A percentile compares a stretch with the other conserved stretches of the same genome.
These are phyloP conservation scores for Drosophila bunnanda DNA, from an alignment of 2,888 invertebrate species.

Conservation along the genomic window DNA sequence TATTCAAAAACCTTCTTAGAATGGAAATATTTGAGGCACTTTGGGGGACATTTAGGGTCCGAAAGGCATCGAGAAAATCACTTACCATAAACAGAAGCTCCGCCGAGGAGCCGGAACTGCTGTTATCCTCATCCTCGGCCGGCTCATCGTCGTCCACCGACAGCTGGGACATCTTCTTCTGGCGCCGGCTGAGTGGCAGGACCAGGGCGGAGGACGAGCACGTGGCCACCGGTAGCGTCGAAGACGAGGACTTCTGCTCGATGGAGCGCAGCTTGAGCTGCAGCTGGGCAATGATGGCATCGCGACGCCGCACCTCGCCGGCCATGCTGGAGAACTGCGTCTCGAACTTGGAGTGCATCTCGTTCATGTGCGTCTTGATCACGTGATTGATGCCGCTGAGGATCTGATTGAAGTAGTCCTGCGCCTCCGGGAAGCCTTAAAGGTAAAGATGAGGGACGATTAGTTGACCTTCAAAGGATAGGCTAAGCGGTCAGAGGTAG, in stretches of 20 bases:
- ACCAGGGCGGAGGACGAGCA: conserved; percentile 27
- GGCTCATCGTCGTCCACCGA: conserved; percentile 67
- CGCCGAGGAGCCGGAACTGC: conserved; percentile 83
- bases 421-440: conserved; percentile 89
- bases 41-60: too few species aligned
- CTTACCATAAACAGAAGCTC: conserved; percentile 85
- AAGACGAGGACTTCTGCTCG: conserved; percentile 78
- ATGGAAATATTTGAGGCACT: neutral
- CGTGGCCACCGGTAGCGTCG: conserved; percentile 18
- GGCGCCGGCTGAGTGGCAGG: conserved; percentile 52
- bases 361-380: conserved; percentile 90
- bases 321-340: conserved; percentile 91
- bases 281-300: conserved; percentile 92
- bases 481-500: too few species aligned
- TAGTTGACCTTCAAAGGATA: neutral
- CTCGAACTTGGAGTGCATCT: conserved; percentile 90
- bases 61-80: too few species aligned
- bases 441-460: conserved; percentile 26
- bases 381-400: conserved; percentile 92
- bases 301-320: conserved; percentile 91
- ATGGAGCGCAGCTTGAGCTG: conserved; percentile 90
- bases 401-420: conserved; percentile 93
- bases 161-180: conserved; percentile 63
- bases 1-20: too few species aligned
- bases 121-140: conserved; percentile 69